Percentiles rank a stretch among this genome's conserved stretches.
These are phyloP conservation scores for Acrocephalus scirpaceus DNA, from an alignment of 2,797 vertebrate genomes.

Conservation along the genomic window DNA sequence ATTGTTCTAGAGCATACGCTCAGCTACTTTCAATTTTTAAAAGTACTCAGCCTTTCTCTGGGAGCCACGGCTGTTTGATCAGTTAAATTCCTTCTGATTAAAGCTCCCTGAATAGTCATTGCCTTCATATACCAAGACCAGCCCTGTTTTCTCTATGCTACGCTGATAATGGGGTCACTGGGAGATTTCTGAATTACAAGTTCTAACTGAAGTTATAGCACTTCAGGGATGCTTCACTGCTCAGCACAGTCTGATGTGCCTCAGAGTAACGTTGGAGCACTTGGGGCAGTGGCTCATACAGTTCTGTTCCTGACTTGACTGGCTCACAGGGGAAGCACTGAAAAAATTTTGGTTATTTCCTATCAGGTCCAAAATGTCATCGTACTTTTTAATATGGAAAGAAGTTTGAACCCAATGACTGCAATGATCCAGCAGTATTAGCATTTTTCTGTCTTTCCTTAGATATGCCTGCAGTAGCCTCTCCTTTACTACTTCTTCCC, in stretches of 20 bases:
- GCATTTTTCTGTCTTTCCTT: not conserved
- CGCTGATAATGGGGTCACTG: slow-evolving; percentile 51
- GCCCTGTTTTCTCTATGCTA: slow-evolving; percentile 50
- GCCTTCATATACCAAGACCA: not conserved
- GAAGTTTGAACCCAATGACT: not conserved
- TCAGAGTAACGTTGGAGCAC: not conserved
- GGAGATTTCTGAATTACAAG: slow-evolving; percentile 51
- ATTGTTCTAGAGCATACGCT: slow-evolving; percentile 50
- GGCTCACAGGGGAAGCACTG: not conserved
- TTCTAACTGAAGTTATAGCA: not conserved
- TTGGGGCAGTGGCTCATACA: not conserved
- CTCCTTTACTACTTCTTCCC: not conserved
- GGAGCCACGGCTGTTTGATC: slow-evolving; percentile 45
- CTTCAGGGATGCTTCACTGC: slow-evolving; percentile 32
- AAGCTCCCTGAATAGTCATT: slow-evolving; percentile 53
- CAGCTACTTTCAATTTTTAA: slow-evolving; percentile 52
- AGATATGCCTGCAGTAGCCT: not conserved
- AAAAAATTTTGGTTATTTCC: not conserved
- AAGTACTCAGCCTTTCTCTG: slow-evolving; percentile 33
- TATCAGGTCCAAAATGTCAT: not conserved
- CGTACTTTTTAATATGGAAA: not conserved
- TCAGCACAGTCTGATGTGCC: not conserved
- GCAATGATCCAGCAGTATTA: not conserved
- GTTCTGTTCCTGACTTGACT: not conserved
- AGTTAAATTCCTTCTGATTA: slow-evolving; percentile 69